Conservation (phyloP, 2,888 invertebrate genomes). For the Caenorhabditis becei region DNA sequence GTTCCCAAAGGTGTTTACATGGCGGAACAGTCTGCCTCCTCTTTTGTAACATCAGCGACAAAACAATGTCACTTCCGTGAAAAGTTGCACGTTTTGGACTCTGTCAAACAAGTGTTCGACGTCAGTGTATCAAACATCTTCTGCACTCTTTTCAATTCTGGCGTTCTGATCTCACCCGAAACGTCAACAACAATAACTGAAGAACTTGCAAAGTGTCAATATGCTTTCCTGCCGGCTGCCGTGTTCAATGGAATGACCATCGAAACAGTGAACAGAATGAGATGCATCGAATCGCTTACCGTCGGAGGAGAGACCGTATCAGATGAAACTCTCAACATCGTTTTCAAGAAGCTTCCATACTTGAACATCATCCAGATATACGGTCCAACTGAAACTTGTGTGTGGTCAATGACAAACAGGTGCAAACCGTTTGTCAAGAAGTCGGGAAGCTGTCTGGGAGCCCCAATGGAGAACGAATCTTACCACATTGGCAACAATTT, state of each 20-base stretch:
- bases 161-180: constrained; percentile 56
- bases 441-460: constrained; percentile 69
- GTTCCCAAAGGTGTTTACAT: constrained; percentile 78
- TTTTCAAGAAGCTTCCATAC: background rate
- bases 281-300: constrained; percentile 63
- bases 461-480: constrained; percentile 57
- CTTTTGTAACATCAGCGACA: constrained; percentile 69
- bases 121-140: constrained; percentile 78
- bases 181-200: constrained; percentile 51
- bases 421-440: constrained; percentile 38
- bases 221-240: constrained; percentile 74
- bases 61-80: constrained; percentile 65
- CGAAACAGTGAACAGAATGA: constrained; percentile 58
- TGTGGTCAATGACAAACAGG: constrained; percentile 71
- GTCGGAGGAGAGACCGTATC: constrained; percentile 77
- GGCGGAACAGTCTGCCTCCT: constrained; percentile 63
- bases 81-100: constrained; percentile 65
- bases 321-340: constrained; percentile 26
- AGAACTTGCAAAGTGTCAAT: constrained; percentile 55
- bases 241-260: constrained; percentile 73
- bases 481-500: constrained; percentile 9
- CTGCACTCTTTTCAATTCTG: constrained; percentile 67
- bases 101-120: constrained; percentile 77
- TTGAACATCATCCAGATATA: constrained; percentile 71
- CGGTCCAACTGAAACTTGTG: constrained; percentile 78